Evolutionary conservation across 1,140 invertebrate genomes (phyloP), one percentile per base, ranked within the genome.

Genomic region (Sinonovacula constricta): DNA sequence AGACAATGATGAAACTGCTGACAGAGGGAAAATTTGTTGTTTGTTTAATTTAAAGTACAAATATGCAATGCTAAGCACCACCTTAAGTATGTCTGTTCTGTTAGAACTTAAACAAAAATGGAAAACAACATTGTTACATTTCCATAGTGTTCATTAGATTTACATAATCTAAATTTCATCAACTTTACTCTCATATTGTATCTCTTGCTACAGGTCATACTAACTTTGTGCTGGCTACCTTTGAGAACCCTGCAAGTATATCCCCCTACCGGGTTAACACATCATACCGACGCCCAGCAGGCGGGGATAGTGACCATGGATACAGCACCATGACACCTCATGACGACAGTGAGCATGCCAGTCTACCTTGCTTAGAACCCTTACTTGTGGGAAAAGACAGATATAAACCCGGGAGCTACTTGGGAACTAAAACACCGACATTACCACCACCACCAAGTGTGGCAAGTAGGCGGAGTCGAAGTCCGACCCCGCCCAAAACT

Each of bases 291-390:
- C 92, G 96, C 54, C 94, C 95, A 26, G 86, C 89, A 22, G 94
- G 79, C 15, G 95, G 95, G 4, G 96, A 97, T 82, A 97, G 96
- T 34, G 97, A 98, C 91, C 96, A 97, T 88, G 97, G 97, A 2
- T 98, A 98, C 88, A 97, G 96, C 22, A 98, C 97, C 0, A 98
- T 98, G 96, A 97, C 96, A 0, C 96, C 95, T 0, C 95, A 97
- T 83, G 96, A 97, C 81, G 96, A 98, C 76, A 89, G 88, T 79
- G 89, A 90, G 81, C 89, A 90, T 76, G 89, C 89, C 26, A 89
- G 88, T 82, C 82, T 89, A 39, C 87, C 89, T 0, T 90, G 95
- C 79, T 94, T 94, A 14, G 93, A 94, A 82, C 93, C 93, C 0
- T 74, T 93, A 7, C 83, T 93, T 79, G 92, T 84, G 81, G 91